Base-by-base conservation (phyloP, 37 sponge, comb jelly and placozoan species). In the Ephydatia muelleri region DNA sequence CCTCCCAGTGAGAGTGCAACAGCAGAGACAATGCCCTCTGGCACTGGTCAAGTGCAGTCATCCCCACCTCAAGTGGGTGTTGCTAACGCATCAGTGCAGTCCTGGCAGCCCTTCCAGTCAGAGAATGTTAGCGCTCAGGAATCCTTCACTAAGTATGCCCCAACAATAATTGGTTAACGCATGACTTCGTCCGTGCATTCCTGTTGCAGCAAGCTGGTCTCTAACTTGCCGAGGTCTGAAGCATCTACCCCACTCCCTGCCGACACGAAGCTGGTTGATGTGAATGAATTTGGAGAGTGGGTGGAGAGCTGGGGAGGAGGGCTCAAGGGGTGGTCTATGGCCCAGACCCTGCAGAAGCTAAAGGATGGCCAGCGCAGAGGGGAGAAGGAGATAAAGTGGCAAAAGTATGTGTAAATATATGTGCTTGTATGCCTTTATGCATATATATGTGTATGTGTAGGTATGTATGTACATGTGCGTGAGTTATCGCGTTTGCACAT, bases 231-330 rank as follows among this genome's bases (percentile, higher is more conserved):
- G n/a, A 43, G 47, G 0, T 43, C 49, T 28, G 84, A 87, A 2
- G 23, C 39, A 21, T 37, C 79, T 23, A 65, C 76, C n/a, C 86
- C 85, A 16, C 34, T 38, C 4, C 39, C 85, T 29, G 72, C 84
- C 6, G 78, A 73, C 79, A 74, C 71, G 8, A 33, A 78, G 12
- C 79, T 79, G 29, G 48, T 14, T 5, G 89, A 94, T 57, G 74
- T 76, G 31, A 68, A 83, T n/a, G 73, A 86, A 72, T 70, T 95
- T 37, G 69, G 73, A 1, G 71, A 91, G 19, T 87, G 85, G 88
- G 37, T 87, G 76, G 37, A 83, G 4, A 38, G n/a, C 16, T 91
- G 95, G 92, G 92, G 95, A 32, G 92, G 90, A 40, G 95, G 84
- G 23, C 38, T 77, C 1, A 68, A 38, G 49, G 95, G 84, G 22